phyloP scores from a whole-genome alignment of 2,888 invertebrate species.

The Sussaba pulchella region DNA sequence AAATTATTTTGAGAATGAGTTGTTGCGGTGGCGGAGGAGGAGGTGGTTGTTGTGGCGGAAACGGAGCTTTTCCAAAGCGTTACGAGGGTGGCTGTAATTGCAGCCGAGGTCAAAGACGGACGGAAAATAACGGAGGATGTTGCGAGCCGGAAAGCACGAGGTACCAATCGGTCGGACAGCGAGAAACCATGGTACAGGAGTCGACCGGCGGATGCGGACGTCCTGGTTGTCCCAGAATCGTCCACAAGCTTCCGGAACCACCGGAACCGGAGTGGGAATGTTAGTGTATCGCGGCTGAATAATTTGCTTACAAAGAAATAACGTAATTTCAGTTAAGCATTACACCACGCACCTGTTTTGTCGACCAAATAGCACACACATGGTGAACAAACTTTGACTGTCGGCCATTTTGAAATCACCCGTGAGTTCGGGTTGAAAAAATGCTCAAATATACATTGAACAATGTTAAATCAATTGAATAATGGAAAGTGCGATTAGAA shows the following conservation, averaged over 20 bases:
- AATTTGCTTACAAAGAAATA: too few species aligned
- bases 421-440: too few species aligned
- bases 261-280: slow-evolving; percentile 41
- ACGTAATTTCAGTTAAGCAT: too few species aligned
- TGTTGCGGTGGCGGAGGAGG: slow-evolving; percentile 7
- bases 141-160: slow-evolving; percentile 11
- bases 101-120: slow-evolving; percentile 26
- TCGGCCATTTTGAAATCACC: too few species aligned
- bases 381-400: too few species aligned
- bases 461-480: too few species aligned
- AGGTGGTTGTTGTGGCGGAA: too few species aligned
- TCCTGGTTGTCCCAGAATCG: slow-evolving; percentile 27
- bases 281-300: background rate
- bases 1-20: slow-evolving; percentile 11
- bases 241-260: slow-evolving; percentile 23
- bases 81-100: slow-evolving; percentile 25
- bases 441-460: too few species aligned
- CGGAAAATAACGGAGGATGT: slow-evolving; percentile 9
- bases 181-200: background rate
- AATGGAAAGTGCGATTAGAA: too few species aligned
- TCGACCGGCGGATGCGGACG: slow-evolving; percentile 39
- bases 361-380: too few species aligned
- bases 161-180: background rate
- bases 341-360: too few species aligned
- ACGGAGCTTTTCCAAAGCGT: slow-evolving; percentile 13